Evolutionary conservation across 2,888 invertebrate species (phyloP).

Genomic region (Hetaerina titia): DNA sequence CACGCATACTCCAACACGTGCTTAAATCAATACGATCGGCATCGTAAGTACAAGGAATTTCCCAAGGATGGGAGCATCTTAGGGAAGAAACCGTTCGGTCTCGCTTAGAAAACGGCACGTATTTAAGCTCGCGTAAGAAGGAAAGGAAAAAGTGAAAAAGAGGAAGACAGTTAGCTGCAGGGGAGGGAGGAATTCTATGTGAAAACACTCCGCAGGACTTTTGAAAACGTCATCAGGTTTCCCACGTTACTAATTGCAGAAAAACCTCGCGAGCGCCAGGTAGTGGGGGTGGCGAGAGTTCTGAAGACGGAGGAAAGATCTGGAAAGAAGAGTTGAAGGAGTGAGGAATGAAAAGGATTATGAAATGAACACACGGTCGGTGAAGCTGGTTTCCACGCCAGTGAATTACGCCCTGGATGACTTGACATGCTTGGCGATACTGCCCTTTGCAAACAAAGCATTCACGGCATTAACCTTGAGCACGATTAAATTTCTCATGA

Average conservation of each 20-base stretch:
- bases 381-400: too few relatives aligned
- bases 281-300: not conserved
- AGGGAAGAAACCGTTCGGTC: not conserved
- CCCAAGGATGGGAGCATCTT: not conserved
- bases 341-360: constrained; percentile 1
- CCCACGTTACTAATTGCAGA: constrained; percentile 58
- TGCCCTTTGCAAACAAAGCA: too few relatives aligned
- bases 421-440: too few relatives aligned
- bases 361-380: not conserved
- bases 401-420: too few relatives aligned
- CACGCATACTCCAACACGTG: not conserved
- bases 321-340: not conserved
- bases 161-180: constrained; percentile 1
- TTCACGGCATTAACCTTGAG: too few relatives aligned
- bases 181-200: constrained; percentile 17
- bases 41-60: not conserved
- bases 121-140: not conserved
- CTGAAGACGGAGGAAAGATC: too few relatives aligned
- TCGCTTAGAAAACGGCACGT: not conserved
- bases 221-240: constrained; percentile 25
- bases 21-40: not conserved
- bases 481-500: too few relatives aligned
- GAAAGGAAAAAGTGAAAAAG: constrained; percentile 41
- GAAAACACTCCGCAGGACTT: constrained; percentile 16
- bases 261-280: not conserved